phyloP scores from a whole-genome alignment of 2,113 vertebrate genomes.

The Pogonocichla stellata region DNA sequence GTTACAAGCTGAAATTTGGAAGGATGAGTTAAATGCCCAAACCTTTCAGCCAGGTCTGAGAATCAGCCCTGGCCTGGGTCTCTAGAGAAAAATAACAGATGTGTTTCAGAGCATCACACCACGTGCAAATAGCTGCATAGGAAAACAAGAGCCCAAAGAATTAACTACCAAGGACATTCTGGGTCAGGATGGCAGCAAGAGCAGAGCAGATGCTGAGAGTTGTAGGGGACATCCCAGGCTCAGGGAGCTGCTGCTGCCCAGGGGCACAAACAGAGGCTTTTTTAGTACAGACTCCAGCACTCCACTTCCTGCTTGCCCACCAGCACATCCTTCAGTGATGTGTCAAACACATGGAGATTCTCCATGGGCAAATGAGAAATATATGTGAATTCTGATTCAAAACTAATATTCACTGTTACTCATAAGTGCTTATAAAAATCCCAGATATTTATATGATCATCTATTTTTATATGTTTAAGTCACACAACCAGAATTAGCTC shows the following conservation, averaged over 20 bases:
- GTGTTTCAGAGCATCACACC: not conserved
- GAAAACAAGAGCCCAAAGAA: not conserved
- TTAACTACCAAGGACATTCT: not conserved
- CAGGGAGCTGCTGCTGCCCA: not conserved
- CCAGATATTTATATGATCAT: not conserved
- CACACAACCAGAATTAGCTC: not conserved
- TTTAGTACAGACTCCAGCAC: not conserved
- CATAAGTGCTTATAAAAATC: not conserved
- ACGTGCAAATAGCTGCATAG: not conserved
- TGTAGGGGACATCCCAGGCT: not conserved
- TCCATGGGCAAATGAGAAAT: not conserved
- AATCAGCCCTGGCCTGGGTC: not conserved
- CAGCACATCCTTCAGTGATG: not conserved
- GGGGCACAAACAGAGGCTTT: accelerated
- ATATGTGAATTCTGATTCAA: not conserved
- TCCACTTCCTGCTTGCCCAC: not conserved
- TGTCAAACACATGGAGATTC: not conserved
- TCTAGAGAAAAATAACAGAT: not conserved
- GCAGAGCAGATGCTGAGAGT: not conserved
- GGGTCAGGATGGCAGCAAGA: not conserved
- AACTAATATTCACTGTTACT: not conserved
- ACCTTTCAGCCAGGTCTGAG: not conserved
- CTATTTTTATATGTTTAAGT: not conserved
- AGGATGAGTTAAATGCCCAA: not conserved
- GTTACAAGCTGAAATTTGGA: not conserved